Evolutionary conservation across 2,888 invertebrate genomes (phyloP).

Genomic region (Ommatoiulus sabulosus): DNA sequence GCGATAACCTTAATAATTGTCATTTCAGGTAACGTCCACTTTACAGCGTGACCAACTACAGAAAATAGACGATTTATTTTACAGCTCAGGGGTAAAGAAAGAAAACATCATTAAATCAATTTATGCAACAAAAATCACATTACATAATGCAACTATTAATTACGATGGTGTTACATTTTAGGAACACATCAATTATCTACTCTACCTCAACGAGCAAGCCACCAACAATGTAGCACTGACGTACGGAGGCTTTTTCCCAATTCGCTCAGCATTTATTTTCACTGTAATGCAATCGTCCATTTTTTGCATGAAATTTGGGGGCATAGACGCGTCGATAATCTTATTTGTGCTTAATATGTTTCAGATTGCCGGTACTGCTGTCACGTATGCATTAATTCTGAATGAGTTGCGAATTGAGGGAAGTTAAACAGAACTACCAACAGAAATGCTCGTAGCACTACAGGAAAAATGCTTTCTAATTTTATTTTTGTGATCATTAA

Average conservation of each 20-base stretch:
- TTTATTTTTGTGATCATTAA: no score
- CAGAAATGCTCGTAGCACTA: no score
- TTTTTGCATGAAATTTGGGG: background rate
- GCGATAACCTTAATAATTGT: no score
- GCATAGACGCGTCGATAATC: background rate
- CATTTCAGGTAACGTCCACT: background rate
- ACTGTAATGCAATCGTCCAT: background rate
- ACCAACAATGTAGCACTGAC: background rate
- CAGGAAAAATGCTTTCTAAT: no score
- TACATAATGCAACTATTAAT: background rate
- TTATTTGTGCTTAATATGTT: background rate
- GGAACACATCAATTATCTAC: background rate
- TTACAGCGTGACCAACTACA: background rate
- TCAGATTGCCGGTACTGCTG: background rate
- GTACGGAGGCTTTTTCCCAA: slow-evolving; percentile 7
- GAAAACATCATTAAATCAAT: no score
- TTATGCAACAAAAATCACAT: background rate
- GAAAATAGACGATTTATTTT: background rate
- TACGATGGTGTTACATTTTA: background rate
- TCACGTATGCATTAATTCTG: slow-evolving; percentile 12
- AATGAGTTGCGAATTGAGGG: background rate
- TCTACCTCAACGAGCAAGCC: slow-evolving; percentile 5
- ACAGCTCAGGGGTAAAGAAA: background rate
- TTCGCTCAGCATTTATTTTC: slow-evolving; percentile 14
- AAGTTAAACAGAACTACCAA: background rate